Base-by-base conservation (phyloP, 2,888 invertebrate species). In the Drosophila subquinaria region DNA sequence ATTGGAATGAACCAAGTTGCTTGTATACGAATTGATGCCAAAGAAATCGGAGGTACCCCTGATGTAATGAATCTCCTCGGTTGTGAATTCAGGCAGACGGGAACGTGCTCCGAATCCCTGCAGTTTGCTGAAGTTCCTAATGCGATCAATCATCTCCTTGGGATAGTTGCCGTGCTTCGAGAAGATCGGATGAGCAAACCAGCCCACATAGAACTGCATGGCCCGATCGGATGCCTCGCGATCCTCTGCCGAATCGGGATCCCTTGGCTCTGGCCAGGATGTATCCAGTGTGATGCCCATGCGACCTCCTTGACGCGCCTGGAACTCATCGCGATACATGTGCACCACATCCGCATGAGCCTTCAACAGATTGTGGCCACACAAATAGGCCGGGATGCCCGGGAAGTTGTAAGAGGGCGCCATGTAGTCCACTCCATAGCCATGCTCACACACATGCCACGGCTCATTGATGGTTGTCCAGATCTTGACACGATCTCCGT, bases 381-480 rank as follows among this genome's bases (percentile, higher is more conserved):
- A 96, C 0, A 95, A 92, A 89, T 97, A 97, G 70, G 94, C 94
- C 0, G 95, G 95, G 51, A 95, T 93, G 3, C 95, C 95, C 1
- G 94, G 94, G 15, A 94, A 94, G 79, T 94, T 94, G 69, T 94
- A 91, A 0, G 94, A 94, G 0, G 95, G 95, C 0, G 95, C 95
- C 91, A 95, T 93, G 82, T 94, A 95, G 38, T 94, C 94, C 27
- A 94, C 94, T 2, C 95, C 95, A 67, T 92, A 93, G 20, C 92
- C 91, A 60, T 92, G 92, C 56, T 93, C 93, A 52, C 93, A 93
- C 45, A 93, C 88, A 75, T 93, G 92, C 93, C 93, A 92, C 2
- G 96, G 96, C 89, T 97, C 97, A 89, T 97, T 97, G 76, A 97
- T 94, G 0, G 97, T 97, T 11, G 96, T 94, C 96, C 97, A 97